Evolutionary conservation across 2,113 vertebrate genomes (phyloP).

Genomic region (Salvator merianae): DNA sequence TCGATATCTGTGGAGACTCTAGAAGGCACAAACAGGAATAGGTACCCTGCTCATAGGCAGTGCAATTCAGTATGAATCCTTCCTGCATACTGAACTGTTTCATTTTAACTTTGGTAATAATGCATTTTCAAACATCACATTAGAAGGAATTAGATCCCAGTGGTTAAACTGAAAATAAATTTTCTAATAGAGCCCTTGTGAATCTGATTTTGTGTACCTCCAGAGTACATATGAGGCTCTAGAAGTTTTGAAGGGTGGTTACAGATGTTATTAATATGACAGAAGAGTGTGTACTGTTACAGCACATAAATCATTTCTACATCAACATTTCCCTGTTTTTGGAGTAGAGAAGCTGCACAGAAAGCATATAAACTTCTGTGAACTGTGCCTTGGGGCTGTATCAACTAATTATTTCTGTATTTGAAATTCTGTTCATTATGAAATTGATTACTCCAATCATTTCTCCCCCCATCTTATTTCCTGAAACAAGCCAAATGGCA

Average conservation of each 20-base stretch:
- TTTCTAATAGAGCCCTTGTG: conserved; percentile 61
- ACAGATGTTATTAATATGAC: conserved; percentile 69
- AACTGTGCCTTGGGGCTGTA: conserved; percentile 48
- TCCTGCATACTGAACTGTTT: not conserved
- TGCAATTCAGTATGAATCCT: conserved; percentile 30
- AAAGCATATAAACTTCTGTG: conserved; percentile 47
- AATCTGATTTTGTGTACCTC: conserved; percentile 55
- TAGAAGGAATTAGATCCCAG: conserved; percentile 54
- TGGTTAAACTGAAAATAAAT: conserved; percentile 63
- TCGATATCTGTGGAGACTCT: no score
- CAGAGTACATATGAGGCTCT: conserved; percentile 30
- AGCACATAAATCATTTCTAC: conserved; percentile 63
- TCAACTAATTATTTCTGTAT: conserved; percentile 53
- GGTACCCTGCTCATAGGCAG: conserved; percentile 13
- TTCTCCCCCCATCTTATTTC: conserved; percentile 45
- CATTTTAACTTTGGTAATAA: conserved; percentile 44
- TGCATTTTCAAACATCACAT: conserved; percentile 54
- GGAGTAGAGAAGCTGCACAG: conserved; percentile 48
- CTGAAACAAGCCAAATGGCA: conserved; percentile 58
- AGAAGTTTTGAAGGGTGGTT: conserved; percentile 52
- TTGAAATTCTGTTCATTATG: conserved; percentile 70
- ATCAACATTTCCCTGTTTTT: conserved; percentile 46
- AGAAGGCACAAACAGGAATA: no score
- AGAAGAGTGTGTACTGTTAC: conserved; percentile 55
- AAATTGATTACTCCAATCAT: conserved; percentile 66